These are phyloP conservation scores for Camponotus fellah DNA, from an alignment of 2,888 invertebrate genomes.

Conservation along the genomic window DNA sequence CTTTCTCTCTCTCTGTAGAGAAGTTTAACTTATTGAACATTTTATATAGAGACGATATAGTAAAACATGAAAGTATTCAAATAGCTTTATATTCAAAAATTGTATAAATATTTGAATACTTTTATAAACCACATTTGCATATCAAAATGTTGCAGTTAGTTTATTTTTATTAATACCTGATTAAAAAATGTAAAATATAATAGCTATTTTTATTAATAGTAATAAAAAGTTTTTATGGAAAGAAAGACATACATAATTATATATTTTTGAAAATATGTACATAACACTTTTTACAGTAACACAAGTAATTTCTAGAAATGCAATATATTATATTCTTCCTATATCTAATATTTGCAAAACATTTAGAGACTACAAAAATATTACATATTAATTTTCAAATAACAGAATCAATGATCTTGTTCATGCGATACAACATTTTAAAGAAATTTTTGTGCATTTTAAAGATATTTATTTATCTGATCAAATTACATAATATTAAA, in stretches of 20 bases:
- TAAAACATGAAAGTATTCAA: conserved; percentile 1
- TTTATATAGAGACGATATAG: neutral
- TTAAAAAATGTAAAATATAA: conserved; percentile 1
- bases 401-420: neutral
- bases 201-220: conserved; percentile 1
- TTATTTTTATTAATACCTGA: neutral
- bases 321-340: conserved; percentile 7
- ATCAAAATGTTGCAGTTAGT: neutral
- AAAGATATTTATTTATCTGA: neutral
- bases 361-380: conserved; percentile 16
- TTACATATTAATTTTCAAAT: conserved; percentile 30
- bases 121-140: neutral
- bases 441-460: neutral
- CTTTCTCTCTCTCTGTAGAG: neutral
- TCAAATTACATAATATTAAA: neutral
- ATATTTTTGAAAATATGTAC: neutral
- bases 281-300: neutral
- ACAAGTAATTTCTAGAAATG: neutral
- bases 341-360: conserved; percentile 4
- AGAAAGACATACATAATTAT: neutral
- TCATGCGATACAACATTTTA: conserved; percentile 20
- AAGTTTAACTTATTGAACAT: conserved; percentile 28
- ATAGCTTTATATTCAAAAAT: neutral
- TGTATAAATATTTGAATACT: neutral
- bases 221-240: neutral